A percentile compares a stretch with the other conserved stretches of the same genome.
These are phyloP conservation scores for Progne subis DNA, from an alignment of 2,113 vertebrate species.

Conservation along the genomic window DNA sequence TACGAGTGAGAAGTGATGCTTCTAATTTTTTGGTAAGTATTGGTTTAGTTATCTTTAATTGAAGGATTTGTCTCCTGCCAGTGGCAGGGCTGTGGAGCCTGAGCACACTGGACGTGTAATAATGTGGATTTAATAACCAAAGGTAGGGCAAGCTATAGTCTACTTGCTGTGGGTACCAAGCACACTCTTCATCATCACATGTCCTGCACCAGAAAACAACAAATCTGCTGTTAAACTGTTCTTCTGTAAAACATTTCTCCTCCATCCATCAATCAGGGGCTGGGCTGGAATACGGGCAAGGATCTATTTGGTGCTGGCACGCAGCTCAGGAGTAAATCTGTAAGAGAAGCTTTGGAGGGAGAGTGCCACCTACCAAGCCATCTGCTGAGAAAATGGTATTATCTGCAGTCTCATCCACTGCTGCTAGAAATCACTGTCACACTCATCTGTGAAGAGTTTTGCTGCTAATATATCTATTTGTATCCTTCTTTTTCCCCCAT, in stretches of 20 bases:
- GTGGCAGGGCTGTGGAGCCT: neutral
- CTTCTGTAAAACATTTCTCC: neutral
- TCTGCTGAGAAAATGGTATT: slow-evolving; percentile 34
- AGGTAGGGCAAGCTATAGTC: neutral
- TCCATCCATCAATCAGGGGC: neutral
- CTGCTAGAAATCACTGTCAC: neutral
- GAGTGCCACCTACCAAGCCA: slow-evolving; percentile 65
- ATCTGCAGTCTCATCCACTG: slow-evolving; percentile 22
- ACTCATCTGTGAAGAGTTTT: neutral
- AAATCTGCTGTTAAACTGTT: neutral
- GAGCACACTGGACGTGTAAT: neutral
- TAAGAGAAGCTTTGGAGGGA: neutral
- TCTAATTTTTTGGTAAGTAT: neutral
- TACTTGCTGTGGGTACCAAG: neutral
- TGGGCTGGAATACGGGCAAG: neutral
- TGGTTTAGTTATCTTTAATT: neutral
- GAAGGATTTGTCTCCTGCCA: neutral
- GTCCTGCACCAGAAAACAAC: neutral
- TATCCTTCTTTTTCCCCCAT: neutral
- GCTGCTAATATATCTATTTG: slow-evolving; percentile 17
- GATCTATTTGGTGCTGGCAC: neutral
- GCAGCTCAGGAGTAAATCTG: neutral
- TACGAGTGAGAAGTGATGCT: neutral
- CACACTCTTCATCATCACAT: neutral
- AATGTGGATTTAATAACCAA: neutral